These are phyloP conservation scores for Menura novaehollandiae DNA, from an alignment of 2,113 vertebrate species.

Conservation along the genomic window DNA sequence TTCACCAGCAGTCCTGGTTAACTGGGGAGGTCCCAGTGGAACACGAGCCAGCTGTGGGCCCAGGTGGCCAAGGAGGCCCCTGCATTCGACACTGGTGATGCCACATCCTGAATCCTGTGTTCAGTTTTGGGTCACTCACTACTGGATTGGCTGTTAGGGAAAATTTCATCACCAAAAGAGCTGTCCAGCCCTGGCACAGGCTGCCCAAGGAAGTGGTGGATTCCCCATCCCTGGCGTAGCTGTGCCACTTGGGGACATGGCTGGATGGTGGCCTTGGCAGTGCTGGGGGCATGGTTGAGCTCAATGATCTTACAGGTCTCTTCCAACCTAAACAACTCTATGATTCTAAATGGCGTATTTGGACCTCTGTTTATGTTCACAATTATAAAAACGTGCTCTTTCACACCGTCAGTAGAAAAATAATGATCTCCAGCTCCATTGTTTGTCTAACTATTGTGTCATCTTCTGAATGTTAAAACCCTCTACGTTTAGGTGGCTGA, in stretches of 20 bases:
- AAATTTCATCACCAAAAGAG: background rate
- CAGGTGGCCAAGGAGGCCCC: background rate
- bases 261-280: background rate
- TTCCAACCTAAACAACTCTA: background rate
- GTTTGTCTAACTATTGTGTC: background rate
- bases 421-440: background rate
- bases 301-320: background rate
- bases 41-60: background rate
- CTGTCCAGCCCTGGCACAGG: background rate
- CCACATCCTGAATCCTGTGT: background rate
- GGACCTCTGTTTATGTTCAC: background rate
- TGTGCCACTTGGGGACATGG: background rate
- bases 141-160: accelerated
- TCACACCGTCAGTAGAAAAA: background rate
- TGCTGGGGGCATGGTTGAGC: background rate
- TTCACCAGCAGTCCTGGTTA: background rate
- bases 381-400: background rate
- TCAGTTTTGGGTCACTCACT: background rate
- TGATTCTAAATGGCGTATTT: background rate
- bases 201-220: background rate
- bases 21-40: background rate
- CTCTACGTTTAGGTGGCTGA: background rate
- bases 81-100: background rate
- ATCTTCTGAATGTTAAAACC: background rate
- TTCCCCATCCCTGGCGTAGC: background rate